Base-by-base conservation (phyloP, 2,888 invertebrate species). In the Leptinotarsa tumamoca region DNA sequence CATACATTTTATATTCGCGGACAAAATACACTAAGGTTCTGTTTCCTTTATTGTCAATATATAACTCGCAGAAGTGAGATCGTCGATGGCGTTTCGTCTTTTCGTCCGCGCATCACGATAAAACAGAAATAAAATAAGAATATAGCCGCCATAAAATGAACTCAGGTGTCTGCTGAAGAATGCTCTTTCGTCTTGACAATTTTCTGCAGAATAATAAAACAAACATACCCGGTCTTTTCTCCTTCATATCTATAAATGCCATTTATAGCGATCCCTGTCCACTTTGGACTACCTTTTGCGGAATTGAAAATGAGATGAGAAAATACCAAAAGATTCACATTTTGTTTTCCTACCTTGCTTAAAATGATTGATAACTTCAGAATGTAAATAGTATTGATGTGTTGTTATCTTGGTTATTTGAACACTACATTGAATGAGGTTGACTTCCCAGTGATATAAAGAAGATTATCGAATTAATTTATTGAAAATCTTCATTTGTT, bases 1-100 rank as follows among this genome's bases (percentile, higher is more conserved):
- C 86, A 88, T 87, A 87, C 87, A 88, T 88, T 88, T 87, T 87
- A 88, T 87, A 88, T 87, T 83, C 84, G 82, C 83, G 86, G 86
- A 87, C 87, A 87, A 78, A 86, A 86, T 86, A 85, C 87, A 86
- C 83, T 85, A 84, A 86, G 86, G 84, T 86, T 86, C 87, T 86
- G 86, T 86, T 83, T 84, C 82, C 83, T 83, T 84, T 85, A 84
- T 84, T 83, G 84, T 84, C 84, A 83, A 83, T 83, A 82, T 82
- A 82, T 82, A 83, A 83, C 82, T 83, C 80, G 80, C 77, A 74
- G 79, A 49, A 51, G 70, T 67, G 67, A 68, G 74, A 72, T 69
- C 66, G 58, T 70, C 58, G 61, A 77, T 74, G 79, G 78, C 78
- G 81, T 82, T 79, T 79, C 79, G 79, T 75, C 76, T 75, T 75